Evolutionary conservation across 2,797 vertebrate genomes (phyloP).

Genomic region (Phataginus tricuspis): DNA sequence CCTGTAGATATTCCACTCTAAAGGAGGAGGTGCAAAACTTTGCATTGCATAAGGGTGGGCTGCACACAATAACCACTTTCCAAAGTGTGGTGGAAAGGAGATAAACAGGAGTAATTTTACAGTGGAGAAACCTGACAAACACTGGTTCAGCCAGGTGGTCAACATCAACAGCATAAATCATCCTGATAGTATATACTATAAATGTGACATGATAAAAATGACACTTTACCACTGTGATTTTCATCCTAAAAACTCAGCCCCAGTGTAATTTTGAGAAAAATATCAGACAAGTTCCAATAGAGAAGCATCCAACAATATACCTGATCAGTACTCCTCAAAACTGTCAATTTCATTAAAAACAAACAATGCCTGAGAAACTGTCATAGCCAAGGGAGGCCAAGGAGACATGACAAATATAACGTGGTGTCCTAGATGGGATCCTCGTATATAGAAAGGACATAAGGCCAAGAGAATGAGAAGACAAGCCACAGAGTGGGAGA

Average conservation of each 20-base stretch:
- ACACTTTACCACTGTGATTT: neutral
- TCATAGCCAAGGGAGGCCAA: neutral
- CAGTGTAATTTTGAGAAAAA: neutral
- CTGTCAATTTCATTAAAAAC: neutral
- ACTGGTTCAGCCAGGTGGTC: neutral
- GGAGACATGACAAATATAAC: neutral
- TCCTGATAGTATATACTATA: neutral
- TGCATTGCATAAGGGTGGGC: neutral
- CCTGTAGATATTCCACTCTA: neutral
- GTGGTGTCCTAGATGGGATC: neutral
- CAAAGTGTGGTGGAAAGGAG: neutral
- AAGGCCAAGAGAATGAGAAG: neutral
- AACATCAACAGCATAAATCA: neutral
- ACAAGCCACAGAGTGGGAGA: neutral
- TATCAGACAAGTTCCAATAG: neutral
- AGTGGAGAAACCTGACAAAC: neutral
- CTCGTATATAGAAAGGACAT: neutral
- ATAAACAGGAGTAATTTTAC: neutral
- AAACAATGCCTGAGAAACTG: neutral
- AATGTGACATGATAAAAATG: neutral
- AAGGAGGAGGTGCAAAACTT: neutral
- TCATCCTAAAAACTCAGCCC: neutral
- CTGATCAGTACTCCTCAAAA: neutral
- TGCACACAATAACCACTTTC: neutral
- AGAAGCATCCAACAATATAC: neutral